phyloP scores from a whole-genome alignment of 2,113 vertebrate species.

The Heptranchias perlo region DNA sequence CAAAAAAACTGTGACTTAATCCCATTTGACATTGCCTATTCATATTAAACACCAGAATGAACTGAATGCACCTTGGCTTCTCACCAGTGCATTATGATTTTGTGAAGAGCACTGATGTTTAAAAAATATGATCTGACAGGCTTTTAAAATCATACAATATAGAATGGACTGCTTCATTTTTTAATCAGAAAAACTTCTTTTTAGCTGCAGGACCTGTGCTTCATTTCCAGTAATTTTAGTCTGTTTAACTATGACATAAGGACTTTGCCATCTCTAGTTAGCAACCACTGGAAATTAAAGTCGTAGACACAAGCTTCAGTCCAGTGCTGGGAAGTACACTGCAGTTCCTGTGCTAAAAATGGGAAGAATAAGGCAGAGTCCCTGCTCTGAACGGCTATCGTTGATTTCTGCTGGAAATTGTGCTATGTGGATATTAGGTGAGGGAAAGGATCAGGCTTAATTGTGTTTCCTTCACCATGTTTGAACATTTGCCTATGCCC shows the following conservation, averaged over 20 bases:
- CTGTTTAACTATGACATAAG: neutral
- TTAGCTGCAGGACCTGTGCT: neutral
- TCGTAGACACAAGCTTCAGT: neutral
- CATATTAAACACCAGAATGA: constrained; percentile 13
- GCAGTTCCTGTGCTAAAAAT: neutral
- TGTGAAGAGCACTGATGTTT: constrained; percentile 22
- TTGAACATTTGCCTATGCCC: neutral
- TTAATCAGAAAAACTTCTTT: too few species aligned
- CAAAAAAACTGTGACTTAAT: neutral
- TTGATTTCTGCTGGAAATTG: neutral
- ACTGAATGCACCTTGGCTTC: neutral
- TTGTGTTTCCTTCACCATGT: neutral
- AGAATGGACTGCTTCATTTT: too few species aligned
- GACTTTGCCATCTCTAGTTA: neutral
- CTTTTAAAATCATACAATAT: neutral
- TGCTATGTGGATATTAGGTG: neutral
- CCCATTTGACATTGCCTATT: constrained; percentile 29
- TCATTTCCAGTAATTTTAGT: neutral
- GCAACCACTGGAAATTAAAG: neutral
- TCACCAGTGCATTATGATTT: constrained; percentile 1
- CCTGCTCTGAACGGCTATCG: neutral
- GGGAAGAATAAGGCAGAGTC: neutral
- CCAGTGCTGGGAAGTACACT: neutral
- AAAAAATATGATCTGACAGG: constrained; percentile 9
- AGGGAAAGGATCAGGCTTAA: neutral